Base-by-base conservation (phyloP, 2,797 vertebrate species). In the Sebastes vulpes region DNA sequence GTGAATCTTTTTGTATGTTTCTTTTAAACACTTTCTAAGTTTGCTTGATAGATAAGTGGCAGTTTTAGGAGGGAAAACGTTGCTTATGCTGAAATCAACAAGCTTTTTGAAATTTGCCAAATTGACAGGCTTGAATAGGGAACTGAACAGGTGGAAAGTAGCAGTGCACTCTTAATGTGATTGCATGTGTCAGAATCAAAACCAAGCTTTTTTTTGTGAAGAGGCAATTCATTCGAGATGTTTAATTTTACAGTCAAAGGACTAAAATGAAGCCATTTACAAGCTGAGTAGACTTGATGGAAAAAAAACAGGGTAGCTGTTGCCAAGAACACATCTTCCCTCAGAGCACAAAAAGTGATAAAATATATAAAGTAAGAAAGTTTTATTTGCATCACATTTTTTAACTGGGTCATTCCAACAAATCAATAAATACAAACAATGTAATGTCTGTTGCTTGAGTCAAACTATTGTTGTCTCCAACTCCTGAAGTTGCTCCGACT, bases 121-220 rank as follows among this genome's bases (percentile, higher is more conserved):
- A 93, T 85, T 85, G 85, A 84, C 82, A 84, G 76, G 81, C 75
- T 75, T 86, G 82, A 89, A 90, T 81, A 26, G 59, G 72, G 65
- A 69, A 75, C 76, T 52, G 80, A 87, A 80, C 71, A 80, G 77
- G 82, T 88, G 84, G 88, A 89, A 83, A 82, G 84, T 42, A 69
- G 80, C 42, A 60, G 59, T 58, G 76, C 77, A 53, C 85, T 81
- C 75, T 71, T 75, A 83, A 90, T 84, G 84, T 91, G 85, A 93
- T 87, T 89, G 86, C 86, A 81, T 75, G 89, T 80, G 82, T 93
- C 90, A 88, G 87, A 89, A 84, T 89, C 80, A 81, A 88, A 87
- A 91, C 73, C 65, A 79, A 76, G 81, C 56, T 57, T 74, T 85
- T 66, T 75, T 84, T 38, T 35, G 59, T 56, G 21, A 69, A 82